Base-by-base conservation (phyloP, 1,140 invertebrate species). In the Papilio machaon region DNA sequence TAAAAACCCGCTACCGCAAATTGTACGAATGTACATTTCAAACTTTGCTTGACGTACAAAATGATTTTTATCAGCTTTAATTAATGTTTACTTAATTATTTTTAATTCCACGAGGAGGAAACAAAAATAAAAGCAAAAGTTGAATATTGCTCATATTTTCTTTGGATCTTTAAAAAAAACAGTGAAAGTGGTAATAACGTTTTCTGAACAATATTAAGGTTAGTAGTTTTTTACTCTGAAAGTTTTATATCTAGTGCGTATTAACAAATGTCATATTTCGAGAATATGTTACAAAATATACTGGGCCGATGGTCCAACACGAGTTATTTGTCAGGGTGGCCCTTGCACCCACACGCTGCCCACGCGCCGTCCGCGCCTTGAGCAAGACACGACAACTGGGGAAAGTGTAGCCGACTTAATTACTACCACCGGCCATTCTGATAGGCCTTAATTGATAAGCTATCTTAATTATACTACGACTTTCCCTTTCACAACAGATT, bases 391-490 rank as follows among this genome's bases (percentile, higher is more conserved):
- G 13, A 46, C 38, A 46, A 13, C 1, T 8, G 82, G 83, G 83
- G 85, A 86, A 84, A 86, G 83, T 83, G 75, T 82, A 76, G 47
- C 74, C 73, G 70, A 81, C 84, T 84, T 86, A 83, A 86, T 83
- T 84, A 81, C 75, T 80, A 76, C 76, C 79, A 81, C 43, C 73
- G 23, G 23, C 80, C 73, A 49, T 19, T 52, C 13, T 35, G 74
- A 76, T 75, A 52, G 46, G 5, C 19, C 46, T 8, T 49, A 52
- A 30, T 52, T 49, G 73, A 49, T 76, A 76, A 73, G 73, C 38
- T 73, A 73, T 76, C 43, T 52, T 52, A 49, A 49, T 30, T 30
- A 49, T 43, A 74, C 74, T 47, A 19, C 13, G 9, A 76, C 46
- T 76, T 49, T 30, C 74, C 64, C 64, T 70, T 70, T 70, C 30